Evolutionary conservation across 2,797 vertebrate genomes (phyloP), one percentile per base, ranked within the genome.

Genomic region (Lutjanus campechanus): DNA sequence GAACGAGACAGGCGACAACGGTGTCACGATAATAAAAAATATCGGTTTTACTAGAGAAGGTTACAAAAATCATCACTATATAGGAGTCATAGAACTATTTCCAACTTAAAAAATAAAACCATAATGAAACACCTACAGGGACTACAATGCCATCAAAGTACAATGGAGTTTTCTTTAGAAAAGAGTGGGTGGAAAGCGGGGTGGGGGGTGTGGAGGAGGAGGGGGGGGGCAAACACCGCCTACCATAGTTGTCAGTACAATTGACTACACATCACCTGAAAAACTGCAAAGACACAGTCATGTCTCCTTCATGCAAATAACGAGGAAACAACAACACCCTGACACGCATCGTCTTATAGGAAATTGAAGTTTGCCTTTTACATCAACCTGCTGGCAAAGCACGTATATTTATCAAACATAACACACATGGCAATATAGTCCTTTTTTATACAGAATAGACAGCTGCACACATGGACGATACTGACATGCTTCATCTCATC

Each of bases 1-100:
- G 50, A 94, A 95, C 69, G 95, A 97, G 95, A 95, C 96, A 91
- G 94, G 94, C 96, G 89, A 95, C 95, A 95, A 96, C 92, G 87
- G 94, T 95, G 96, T 97, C 97, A 97, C 97, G 97, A 97, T 97
- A 97, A 97, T 98, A 98, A 97, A 99, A 99, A 99, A 98, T 98
- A 98, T 97, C 96, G 96, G 97, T 98, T 96, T 98, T 97, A 98
- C 97, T 98, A 97, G 97, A 97, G 98, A 98, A 97, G 97, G 97
- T 98, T 99, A 99, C 98, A 99, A 99, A 99, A 99, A 98, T 94
- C 93, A 94, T 93, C 95, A 96, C 95, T 94, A 95, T 94, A 95
- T 92, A 96, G 94, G 94, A 95, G 93, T 95, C 92, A 90, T 95
- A 94, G 93, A 95, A 95, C 94, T 93, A 95, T 93, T 93, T 93